These are phyloP conservation scores for Drosophila azteca DNA, from an alignment of 1,140 invertebrate species.

Conservation along the genomic window DNA sequence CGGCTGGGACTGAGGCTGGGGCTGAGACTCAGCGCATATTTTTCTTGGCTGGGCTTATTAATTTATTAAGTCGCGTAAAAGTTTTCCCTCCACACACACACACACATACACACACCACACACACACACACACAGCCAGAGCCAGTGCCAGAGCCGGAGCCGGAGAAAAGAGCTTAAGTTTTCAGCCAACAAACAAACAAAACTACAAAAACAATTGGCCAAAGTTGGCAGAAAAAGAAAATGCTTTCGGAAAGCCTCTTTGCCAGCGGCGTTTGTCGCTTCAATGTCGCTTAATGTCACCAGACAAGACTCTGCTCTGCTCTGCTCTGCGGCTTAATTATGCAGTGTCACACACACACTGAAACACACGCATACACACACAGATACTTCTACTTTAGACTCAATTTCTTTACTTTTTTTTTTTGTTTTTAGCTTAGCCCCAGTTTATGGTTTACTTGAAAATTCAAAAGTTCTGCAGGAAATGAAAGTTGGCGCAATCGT, in stretches of 20 bases:
- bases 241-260: constrained; percentile 48
- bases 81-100: constrained; percentile 16
- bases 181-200: constrained; percentile 69
- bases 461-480: constrained; percentile 68
- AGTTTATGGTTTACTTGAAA: constrained; percentile 61
- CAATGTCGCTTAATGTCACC: constrained; percentile 74
- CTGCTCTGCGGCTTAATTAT: constrained; percentile 59
- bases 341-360: constrained; percentile 49
- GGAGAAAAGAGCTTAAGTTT: constrained; percentile 54
- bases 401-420: constrained; percentile 14
- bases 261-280: constrained; percentile 59
- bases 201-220: constrained; percentile 63
- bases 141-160: neutral
- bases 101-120: neutral
- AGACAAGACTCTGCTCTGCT: constrained; percentile 5
- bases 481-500: constrained; percentile 75
- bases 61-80: constrained; percentile 56
- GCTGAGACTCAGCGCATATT: constrained; percentile 40
- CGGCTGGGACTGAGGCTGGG: too few relatives aligned
- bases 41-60: constrained; percentile 58
- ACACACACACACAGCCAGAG: neutral
- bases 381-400: neutral
- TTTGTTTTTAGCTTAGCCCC: constrained; percentile 41
- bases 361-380: constrained; percentile 3
- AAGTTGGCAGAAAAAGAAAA: constrained; percentile 47